Evolutionary conservation across 2,888 invertebrate genomes (phyloP), one percentile per base, ranked within the genome.

Genomic region (Agrilus mali): DNA sequence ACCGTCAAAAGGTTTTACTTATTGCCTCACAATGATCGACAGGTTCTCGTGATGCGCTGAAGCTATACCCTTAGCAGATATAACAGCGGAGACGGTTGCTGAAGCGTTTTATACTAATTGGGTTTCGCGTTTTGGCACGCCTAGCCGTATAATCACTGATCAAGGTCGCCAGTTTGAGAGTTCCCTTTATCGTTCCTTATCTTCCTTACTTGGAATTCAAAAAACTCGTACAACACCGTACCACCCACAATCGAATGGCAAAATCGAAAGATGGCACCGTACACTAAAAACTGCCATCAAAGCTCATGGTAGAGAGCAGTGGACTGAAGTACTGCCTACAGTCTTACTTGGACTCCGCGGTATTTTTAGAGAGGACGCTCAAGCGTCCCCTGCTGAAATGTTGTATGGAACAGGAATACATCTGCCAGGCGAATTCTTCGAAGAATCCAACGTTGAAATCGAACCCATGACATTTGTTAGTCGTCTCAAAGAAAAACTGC

Each of bases 41-140:
- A 13, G 46, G 2, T 50, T 46, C 33, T 37, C 51, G 3, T 22
- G 46, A 12, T 51, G 49, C 47, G 49, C 50, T 12, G 50, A 49
- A 33, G 50, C 50, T 1, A 38, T 47, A 1, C 51, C 48, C 0
- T 12, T 53, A 1, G 6, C 7, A 7, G 17, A 65, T 42, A 63
- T 63, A 7, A 60, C 61, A 0, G 64, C 64, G 0, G 60, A 59
- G 40, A 59, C 61, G 7, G 31, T 43, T 12, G 36, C 42, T n/a
- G 17, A 14, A 10, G 37, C 14, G 7, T 32, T 45, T n/a, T 17
- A 37, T n/a, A 6, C 16, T 1, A 7, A 15, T 1, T 44, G 43
- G 46, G 38, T 45, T 8, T 10, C 38, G 3, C 45, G 46, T 2
- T 45, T 44, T 39, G 46, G 46, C 6, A 16, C 22, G 8, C 46